Evolutionary conservation across 2,797 vertebrate species (phyloP), one percentile per base, ranked within the genome.

Genomic region (Carcharodon carcharias): DNA sequence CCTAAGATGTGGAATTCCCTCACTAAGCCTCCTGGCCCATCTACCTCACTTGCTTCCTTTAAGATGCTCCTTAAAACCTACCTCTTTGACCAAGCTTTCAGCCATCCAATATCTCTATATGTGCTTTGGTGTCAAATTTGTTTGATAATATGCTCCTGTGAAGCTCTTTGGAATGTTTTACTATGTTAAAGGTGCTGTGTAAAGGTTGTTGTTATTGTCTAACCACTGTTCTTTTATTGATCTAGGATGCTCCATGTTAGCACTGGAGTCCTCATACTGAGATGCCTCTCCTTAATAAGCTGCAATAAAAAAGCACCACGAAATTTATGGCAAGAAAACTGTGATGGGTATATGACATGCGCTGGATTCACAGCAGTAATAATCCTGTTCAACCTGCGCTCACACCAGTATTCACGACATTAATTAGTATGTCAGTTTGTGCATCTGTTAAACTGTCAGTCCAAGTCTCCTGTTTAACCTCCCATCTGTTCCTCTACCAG

Each of bases 371-470:
- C 65, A 14, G 63, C 45, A 71, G 40, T 71, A 71, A 67, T 50
- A 71, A 28, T 95, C 26, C 93, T 71, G 26, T 31, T 95, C 65
- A 71, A 45, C 45, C 65, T 95, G 93, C 31, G 40, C 93, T 65
- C 89, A 40, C 16, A 35, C 61, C 89, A 92, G 89, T 92, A 31
- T 45, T 95, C 93, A 45, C 93, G 12, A 69, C 67, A 71, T 95
- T 95, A 95, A 95, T 95, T 95, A 95, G 65, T 54, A 95, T 71
- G 93, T 95, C 93, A 95, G 65, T 50, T 67, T 95, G 93, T 95
- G 93, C 93, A 95, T 95, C 93, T 71, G 93, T 95, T 95, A 95
- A 95, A 71, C 93, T 95, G 67, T 95, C 93, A 71, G 26, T 71
- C 94, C 94, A 71, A 95, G 40, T 73, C 67, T 73, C n/a, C 93